phyloP scores from a whole-genome alignment of 2,113 vertebrate genomes.

The Setophaga coronata region DNA sequence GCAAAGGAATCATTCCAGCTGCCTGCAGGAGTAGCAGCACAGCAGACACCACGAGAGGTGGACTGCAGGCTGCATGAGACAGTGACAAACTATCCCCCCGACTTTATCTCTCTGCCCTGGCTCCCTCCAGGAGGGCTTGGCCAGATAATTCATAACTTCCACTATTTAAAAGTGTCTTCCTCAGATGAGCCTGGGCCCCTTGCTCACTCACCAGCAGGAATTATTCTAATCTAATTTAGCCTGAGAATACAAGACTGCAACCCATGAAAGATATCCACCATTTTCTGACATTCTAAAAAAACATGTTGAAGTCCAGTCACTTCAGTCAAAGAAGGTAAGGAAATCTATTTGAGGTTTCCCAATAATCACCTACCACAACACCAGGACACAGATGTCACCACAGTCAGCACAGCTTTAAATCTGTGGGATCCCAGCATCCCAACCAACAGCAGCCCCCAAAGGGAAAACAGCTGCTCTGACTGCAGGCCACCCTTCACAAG shows the following conservation, averaged over 20 bases:
- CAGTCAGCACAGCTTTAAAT: background rate
- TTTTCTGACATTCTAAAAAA: background rate
- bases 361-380: background rate
- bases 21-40: background rate
- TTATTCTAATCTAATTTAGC: background rate
- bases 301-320: fast-evolving
- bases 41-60: background rate
- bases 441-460: background rate
- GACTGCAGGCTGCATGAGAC: background rate
- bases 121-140: background rate
- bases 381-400: background rate
- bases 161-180: background rate
- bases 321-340: background rate
- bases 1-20: background rate
- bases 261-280: background rate
- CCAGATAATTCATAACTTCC: background rate
- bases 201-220: background rate
- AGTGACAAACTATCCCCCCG: fast-evolving
- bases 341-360: background rate
- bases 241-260: background rate
- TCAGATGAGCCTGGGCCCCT: background rate
- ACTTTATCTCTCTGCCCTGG: background rate
- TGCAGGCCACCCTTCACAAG: background rate
- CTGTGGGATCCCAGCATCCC: background rate
- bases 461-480: background rate